Base-by-base conservation (phyloP, 2,797 vertebrate species). In the Leuciscus waleckii region DNA sequence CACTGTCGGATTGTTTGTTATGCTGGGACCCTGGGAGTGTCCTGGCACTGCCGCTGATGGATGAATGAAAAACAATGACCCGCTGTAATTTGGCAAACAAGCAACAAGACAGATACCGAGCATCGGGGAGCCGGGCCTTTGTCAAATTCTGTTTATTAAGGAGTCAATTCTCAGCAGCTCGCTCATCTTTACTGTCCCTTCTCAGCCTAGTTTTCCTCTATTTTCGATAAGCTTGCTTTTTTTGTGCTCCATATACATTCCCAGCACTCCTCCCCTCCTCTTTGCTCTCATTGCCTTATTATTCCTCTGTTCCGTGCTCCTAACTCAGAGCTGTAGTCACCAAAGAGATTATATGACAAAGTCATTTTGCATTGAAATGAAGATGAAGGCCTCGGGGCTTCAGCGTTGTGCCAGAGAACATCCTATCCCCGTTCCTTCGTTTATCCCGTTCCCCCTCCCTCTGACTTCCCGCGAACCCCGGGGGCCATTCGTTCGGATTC, bases 281-380 rank as follows among this genome's bases (percentile, higher is more conserved):
- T 86, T 77, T 84, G 41, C 39, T 65, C 73, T 74, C 39, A 77
- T 43, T 41, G 29, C 49, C 71, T 70, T 58, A 68, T 88, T 77
- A 79, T 86, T 79, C 80, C 70, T 82, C 81, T 85, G 29, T 80
- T 85, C 81, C 5, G n/a, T 32, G 35, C 83, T 92, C 90, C 85
- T 86, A 89, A 81, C 89, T 91, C 88, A 89, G 90, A 90, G 87
- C 87, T 88, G 87, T 86, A 93, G 92, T 92, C 91, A 90, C 92
- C 90, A 90, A 86, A 91, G 89, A 88, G 88, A 88, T 89, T 85
- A 77, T 83, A 79, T 87, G 87, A 89, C 88, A 89, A 87, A 88
- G 79, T 88, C 77, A 81, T 89, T 89, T 88, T 87, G 79, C 71
- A 76, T 82, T 89, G 74, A 86, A 89, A 89, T 86, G 87, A 90